These are phyloP conservation scores for Myzus persicae DNA, from an alignment of 1,140 invertebrate genomes.

Conservation along the genomic window DNA sequence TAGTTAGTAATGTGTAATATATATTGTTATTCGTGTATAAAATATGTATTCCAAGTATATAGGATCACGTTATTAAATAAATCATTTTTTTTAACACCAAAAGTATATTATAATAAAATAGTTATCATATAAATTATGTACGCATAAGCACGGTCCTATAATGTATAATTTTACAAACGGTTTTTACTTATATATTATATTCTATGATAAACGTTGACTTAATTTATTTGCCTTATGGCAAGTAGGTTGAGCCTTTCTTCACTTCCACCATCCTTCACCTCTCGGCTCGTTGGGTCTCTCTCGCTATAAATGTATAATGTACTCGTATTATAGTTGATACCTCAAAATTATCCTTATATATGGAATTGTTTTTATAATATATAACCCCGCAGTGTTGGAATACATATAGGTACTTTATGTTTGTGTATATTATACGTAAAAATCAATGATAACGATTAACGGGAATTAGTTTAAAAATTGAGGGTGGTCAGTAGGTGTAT, in stretches of 20 bases:
- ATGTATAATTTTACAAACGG: background rate
- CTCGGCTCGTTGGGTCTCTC: no score
- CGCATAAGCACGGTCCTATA: background rate
- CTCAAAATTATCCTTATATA: background rate
- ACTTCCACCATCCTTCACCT: background rate
- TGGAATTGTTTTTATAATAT: background rate
- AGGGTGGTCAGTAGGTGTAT: background rate
- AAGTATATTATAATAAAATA: background rate
- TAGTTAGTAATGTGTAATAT: background rate
- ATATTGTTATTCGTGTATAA: background rate
- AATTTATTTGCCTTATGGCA: background rate
- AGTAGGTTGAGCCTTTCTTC: background rate
- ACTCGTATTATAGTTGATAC: no score
- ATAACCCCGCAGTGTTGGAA: background rate
- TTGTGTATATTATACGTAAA: background rate
- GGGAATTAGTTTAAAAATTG: background rate
- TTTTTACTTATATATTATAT: background rate
- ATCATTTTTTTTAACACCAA: conserved; percentile 3
- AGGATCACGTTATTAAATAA: background rate
- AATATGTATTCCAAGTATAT: background rate
- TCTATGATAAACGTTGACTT: background rate
- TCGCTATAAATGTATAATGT: background rate
- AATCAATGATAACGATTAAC: background rate
- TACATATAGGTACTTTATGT: background rate
- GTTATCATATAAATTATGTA: background rate